phyloP scores from a whole-genome alignment of 2,888 invertebrate genomes.

The Dryomyza anilis region DNA sequence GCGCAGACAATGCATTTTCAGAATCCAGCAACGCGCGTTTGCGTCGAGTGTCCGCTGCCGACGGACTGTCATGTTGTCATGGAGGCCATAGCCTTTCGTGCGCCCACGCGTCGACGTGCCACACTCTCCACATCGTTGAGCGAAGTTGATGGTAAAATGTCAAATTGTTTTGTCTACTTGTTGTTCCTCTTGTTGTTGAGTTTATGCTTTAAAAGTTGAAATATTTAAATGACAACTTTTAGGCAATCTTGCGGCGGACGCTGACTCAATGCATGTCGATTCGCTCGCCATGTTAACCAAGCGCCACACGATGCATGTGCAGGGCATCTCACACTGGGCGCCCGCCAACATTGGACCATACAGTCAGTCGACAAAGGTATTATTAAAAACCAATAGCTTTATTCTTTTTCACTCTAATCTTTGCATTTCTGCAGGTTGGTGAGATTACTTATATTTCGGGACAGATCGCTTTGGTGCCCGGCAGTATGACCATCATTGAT shows the following conservation, averaged over 20 bases:
- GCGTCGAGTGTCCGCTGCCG: conserved; percentile 80
- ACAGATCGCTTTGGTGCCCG: conserved; percentile 89
- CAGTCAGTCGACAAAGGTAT: conserved; percentile 87
- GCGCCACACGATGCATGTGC: conserved; percentile 88
- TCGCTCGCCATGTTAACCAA: conserved; percentile 47
- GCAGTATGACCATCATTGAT: conserved; percentile 73
- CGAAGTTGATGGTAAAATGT: conserved; percentile 36
- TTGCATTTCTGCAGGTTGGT: conserved; percentile 67
- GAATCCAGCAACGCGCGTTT: conserved; percentile 86
- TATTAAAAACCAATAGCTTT: conserved; percentile 36
- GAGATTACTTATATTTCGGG: conserved; percentile 87
- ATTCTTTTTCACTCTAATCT: background rate
- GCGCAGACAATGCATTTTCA: conserved; percentile 72
- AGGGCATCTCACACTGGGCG: conserved; percentile 97
- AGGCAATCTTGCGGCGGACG: conserved; percentile 36
- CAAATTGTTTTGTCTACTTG: too few relatives aligned
- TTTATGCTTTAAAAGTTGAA: conserved; percentile 20
- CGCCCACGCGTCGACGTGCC: conserved; percentile 48
- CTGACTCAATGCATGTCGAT: conserved; percentile 11
- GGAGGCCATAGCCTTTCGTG: conserved; percentile 72
- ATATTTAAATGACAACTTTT: conserved; percentile 38
- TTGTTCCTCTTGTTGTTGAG: too few relatives aligned
- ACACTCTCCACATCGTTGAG: conserved; percentile 30
- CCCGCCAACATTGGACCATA: conserved; percentile 97
- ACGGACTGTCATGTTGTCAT: conserved; percentile 74